Percentiles rank a stretch among this genome's conserved stretches.
These are phyloP conservation scores for Brienomyrus longianalis DNA, from an alignment of 2,113 vertebrate genomes.

Conservation along the genomic window DNA sequence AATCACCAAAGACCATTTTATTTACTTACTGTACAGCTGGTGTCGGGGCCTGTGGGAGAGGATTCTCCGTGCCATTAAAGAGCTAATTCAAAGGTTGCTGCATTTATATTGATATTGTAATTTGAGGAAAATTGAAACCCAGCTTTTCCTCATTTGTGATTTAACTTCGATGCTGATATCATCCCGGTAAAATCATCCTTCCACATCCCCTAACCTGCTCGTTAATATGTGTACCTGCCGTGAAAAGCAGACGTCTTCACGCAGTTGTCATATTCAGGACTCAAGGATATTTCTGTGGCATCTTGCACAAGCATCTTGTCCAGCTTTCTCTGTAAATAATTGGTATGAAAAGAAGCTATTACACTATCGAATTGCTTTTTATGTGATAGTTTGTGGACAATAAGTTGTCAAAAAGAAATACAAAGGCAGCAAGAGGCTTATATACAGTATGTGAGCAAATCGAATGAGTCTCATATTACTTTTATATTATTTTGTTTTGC, in stretches of 20 bases:
- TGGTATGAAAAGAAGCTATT: constrained; percentile 1
- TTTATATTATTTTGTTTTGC: neutral
- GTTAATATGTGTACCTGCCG: neutral
- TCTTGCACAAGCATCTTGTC: neutral
- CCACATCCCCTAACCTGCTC: neutral
- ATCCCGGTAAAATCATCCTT: neutral
- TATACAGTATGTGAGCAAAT: neutral
- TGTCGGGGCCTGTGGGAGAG: neutral
- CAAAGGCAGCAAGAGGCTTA: neutral
- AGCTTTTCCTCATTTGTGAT: neutral
- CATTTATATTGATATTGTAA: neutral
- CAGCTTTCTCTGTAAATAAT: neutral
- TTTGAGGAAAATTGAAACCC: neutral
- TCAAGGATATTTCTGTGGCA: neutral
- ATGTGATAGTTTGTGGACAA: neutral
- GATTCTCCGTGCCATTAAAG: neutral
- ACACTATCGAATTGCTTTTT: neutral
- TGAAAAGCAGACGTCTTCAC: neutral
- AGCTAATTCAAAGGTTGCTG: neutral
- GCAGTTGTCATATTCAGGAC: neutral
- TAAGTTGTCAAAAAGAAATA: neutral
- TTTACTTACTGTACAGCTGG: neutral
- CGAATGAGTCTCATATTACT: neutral
- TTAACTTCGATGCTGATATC: neutral
- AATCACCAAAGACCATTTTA: neutral